These are phyloP conservation scores for Candoia aspera DNA, from an alignment of 2,113 vertebrate species.

Conservation along the genomic window DNA sequence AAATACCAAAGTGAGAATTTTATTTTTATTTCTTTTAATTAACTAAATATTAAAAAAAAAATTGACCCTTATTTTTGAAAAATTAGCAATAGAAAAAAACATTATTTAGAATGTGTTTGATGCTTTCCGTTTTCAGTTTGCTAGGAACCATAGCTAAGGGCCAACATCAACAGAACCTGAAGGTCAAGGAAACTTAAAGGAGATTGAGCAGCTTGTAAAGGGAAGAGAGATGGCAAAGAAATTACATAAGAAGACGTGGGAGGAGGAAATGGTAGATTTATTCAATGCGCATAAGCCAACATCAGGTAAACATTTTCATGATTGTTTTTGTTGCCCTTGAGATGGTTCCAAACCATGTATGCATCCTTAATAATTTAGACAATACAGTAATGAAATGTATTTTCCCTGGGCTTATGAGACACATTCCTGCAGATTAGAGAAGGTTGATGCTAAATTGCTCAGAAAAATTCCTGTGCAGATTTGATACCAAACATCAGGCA, in stretches of 20 bases:
- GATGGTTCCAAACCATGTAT: not conserved
- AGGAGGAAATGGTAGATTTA: not conserved
- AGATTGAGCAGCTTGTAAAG: not conserved
- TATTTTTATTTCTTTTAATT: not conserved
- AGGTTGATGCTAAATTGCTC: not conserved
- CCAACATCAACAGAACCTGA: not conserved
- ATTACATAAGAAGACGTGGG: not conserved
- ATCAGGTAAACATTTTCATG: not conserved
- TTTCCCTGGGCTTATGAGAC: not conserved
- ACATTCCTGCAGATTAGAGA: not conserved
- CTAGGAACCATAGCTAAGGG: not conserved
- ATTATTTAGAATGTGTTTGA: not conserved
- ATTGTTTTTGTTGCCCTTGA: not conserved
- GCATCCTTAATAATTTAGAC: not conserved
- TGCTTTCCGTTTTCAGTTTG: not conserved
- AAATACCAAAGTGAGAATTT: not conserved
- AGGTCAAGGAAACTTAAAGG: not conserved
- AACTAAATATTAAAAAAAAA: not conserved
- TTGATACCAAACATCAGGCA: not conserved
- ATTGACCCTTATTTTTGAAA: not conserved
- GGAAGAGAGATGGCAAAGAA: not conserved
- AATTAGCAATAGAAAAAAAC: not conserved
- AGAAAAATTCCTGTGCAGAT: not conserved
- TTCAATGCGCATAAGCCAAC: not conserved
- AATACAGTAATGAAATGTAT: not conserved